Base-by-base conservation (phyloP, 1,140 invertebrate species). In the Caenorhabditis inopinata region DNA sequence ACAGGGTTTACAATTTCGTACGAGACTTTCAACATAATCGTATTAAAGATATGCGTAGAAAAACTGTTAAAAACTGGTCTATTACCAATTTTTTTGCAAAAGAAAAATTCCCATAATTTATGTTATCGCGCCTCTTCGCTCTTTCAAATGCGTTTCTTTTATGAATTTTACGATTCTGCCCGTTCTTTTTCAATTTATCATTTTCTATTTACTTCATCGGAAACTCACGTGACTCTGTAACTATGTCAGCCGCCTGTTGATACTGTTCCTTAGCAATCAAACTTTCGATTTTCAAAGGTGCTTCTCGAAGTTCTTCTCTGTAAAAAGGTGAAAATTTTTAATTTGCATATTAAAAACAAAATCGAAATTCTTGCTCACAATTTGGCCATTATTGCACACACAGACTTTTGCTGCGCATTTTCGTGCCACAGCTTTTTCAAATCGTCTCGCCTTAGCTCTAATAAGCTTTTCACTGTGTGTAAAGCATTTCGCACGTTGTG, bases 361-460 rank as follows among this genome's bases (percentile, higher is more conserved):
- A 1, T 25, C 7, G 32, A 16, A 38, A 1, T n/a, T 76, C 35
- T 51, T n/a, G 25, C 83, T 79, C 62, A 87, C 83, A 87, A 85
- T 82, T 88, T 85, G 12, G 85, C 48, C 35, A 88, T 76, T 51
- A 87, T 87, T 18, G 83, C 78, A 35, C 78, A 78, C n/a, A 87
- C 78, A 42, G 81, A 51, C 23, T 85, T 83, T 76, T 87, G 86
- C 48, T 87, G 83, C 23, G 82, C 79, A 76, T 84, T 87, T 76
- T 87, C 86, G n/a, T 88, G 58, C 86, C 86, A 87, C n/a, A 87
- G 76, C 85, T 95, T 93, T 84, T 95, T 93, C 48, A 99, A 90
- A 89, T 98, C 96, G 85, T 97, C 95, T 58, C 95, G 91, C 81
- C 94, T 92, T 89, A 95, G 95, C 80, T 95, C 93, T 48, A 99